A percentile compares a stretch with the other conserved stretches of the same genome.
Conservation (phyloP, 1,140 invertebrate species). For the Periplaneta americana region DNA sequence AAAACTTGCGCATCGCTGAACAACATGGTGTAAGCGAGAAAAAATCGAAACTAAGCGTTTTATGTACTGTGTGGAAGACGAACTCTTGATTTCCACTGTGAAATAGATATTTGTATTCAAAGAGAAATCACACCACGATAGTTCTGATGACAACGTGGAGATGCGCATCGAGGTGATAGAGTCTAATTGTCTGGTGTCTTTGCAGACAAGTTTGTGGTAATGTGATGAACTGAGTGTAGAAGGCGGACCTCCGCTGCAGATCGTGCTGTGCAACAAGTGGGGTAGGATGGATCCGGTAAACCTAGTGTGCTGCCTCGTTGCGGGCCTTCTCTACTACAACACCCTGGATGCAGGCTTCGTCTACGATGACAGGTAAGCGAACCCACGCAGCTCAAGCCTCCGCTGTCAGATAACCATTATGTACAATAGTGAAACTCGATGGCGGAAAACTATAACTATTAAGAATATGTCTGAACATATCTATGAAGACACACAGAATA, state of each 20-base stretch:
- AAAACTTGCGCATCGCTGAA: neutral
- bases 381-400: too few species aligned
- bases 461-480: too few species aligned
- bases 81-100: too few species aligned
- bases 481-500: too few species aligned
- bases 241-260: neutral
- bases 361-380: constrained; percentile 86
- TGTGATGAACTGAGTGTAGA: neutral
- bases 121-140: neutral
- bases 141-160: neutral
- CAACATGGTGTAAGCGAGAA: neutral
- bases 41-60: too few species aligned
- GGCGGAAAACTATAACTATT: too few species aligned
- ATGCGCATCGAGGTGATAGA: too few species aligned
- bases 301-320: constrained; percentile 65
- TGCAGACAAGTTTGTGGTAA: neutral
- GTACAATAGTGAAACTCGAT: too few species aligned
- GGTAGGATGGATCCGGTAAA: constrained; percentile 63
- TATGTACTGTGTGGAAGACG: too few species aligned
- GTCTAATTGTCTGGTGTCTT: neutral
- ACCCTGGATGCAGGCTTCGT: constrained; percentile 87
- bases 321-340: constrained; percentile 81
- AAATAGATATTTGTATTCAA: too few species aligned
- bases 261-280: constrained; percentile 1
- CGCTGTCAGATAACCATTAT: too few species aligned